Conservation (phyloP, 2,888 invertebrate genomes). For the Chrysomela aeneicollis region DNA sequence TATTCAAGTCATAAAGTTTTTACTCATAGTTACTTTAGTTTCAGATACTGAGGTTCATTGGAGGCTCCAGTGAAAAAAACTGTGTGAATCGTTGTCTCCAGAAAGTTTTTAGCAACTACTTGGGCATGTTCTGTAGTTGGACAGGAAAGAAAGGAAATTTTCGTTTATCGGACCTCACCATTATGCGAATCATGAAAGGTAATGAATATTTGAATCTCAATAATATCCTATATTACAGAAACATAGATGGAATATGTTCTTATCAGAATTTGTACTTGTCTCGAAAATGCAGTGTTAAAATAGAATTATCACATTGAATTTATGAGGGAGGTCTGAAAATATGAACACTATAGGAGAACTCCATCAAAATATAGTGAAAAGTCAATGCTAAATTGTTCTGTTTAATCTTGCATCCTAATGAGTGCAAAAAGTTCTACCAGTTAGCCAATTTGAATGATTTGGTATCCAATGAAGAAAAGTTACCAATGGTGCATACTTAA, state of each 20-base stretch:
- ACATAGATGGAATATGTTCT: too few species aligned
- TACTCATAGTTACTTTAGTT: conserved; percentile 7
- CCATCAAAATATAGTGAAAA: too few species aligned
- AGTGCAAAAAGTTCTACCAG: neutral
- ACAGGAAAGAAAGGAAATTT: conserved; percentile 13
- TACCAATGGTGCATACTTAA: too few species aligned
- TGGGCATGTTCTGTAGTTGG: conserved; percentile 11
- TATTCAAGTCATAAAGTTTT: neutral
- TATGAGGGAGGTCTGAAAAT: too few species aligned
- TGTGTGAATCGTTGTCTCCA: conserved; percentile 2
- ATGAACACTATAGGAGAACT: too few species aligned
- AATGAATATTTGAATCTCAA: neutral
- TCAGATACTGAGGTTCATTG: conserved; percentile 1
- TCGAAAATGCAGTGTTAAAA: too few species aligned
- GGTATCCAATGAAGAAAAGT: too few species aligned
- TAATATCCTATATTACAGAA: too few species aligned
- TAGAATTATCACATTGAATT: too few species aligned
- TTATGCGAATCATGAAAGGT: neutral
- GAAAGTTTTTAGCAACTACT: conserved; percentile 7
- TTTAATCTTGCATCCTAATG: neutral
- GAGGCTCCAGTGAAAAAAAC: conserved; percentile 7
- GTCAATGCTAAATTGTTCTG: neutral
- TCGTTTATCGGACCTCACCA: neutral
- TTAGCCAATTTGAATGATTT: too few species aligned
- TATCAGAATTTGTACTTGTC: too few species aligned